Percentiles rank a stretch among this genome's conserved stretches.
Conservation (phyloP, 1,140 invertebrate species). For the Papilio dardanus region DNA sequence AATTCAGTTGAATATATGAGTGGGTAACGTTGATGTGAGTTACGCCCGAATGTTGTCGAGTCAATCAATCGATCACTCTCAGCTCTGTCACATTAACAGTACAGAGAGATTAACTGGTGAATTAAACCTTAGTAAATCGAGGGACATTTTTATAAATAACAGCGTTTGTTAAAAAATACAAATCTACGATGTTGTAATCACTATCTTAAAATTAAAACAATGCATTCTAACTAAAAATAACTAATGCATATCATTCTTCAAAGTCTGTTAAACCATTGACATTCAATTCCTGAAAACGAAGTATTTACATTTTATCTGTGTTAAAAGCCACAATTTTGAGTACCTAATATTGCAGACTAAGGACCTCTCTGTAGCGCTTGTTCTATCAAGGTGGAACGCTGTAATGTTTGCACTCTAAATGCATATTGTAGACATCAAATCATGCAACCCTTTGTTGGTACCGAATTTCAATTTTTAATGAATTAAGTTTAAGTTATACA, state of each 20-base stretch:
- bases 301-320: background rate
- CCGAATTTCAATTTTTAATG: background rate
- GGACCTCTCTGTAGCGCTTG: background rate
- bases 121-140: background rate
- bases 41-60: background rate
- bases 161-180: background rate
- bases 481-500: background rate
- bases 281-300: background rate
- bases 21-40: background rate
- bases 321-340: background rate
- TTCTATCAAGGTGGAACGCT: background rate
- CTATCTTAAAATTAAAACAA: too few species aligned
- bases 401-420: background rate
- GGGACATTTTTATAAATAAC: background rate
- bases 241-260: too few species aligned
- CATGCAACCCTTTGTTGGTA: background rate
- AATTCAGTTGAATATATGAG: background rate
- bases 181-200: background rate
- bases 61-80: background rate
- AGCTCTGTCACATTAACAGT: background rate
- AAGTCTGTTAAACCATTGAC: too few species aligned
- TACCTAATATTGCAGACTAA: background rate
- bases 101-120: background rate
- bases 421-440: background rate
- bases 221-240: too few species aligned